These are phyloP conservation scores for Drosophila hawaiiensis DNA, from an alignment of 2,888 invertebrate genomes.

Conservation along the genomic window DNA sequence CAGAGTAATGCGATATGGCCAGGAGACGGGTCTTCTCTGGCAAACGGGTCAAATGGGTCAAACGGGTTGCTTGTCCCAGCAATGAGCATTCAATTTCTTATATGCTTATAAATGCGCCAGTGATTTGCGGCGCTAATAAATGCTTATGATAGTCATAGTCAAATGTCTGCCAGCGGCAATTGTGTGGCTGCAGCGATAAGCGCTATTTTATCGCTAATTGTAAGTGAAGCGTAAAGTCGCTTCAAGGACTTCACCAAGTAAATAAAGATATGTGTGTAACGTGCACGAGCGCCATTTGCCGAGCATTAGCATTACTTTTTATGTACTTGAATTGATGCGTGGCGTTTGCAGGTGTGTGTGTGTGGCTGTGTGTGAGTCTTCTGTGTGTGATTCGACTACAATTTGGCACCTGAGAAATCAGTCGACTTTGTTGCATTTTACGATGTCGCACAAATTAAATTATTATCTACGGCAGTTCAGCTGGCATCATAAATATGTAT, in stretches of 20 bases:
- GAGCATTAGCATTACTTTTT: conserved; percentile 69
- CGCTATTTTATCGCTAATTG: conserved; percentile 72
- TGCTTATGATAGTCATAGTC: conserved; percentile 56
- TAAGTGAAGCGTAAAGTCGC: conserved; percentile 61
- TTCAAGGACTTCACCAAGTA: conserved; percentile 31
- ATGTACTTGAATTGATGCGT: conserved; percentile 61
- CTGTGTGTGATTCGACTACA: conserved; percentile 13
- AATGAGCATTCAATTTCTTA: conserved; percentile 46
- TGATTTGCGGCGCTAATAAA: conserved; percentile 68
- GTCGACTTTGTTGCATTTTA: conserved; percentile 59
- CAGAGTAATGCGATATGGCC: conserved; percentile 59
- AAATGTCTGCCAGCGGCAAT: conserved; percentile 20
- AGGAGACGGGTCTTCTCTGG: not conserved
- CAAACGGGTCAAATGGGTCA: conserved; percentile 25
- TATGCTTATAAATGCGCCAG: conserved; percentile 48
- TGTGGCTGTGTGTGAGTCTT: not conserved
- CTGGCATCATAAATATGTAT: conserved; percentile 55
- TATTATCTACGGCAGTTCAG: conserved; percentile 69
- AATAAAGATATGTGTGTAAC: conserved; percentile 56
- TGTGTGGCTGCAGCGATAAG: conserved; percentile 64
- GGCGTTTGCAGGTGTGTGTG: conserved; percentile 8
- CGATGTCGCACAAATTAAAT: conserved; percentile 66
- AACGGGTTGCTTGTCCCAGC: conserved; percentile 48
- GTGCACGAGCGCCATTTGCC: conserved; percentile 56
- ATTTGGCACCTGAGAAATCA: conserved; percentile 30